phyloP scores from a whole-genome alignment of 2,797 vertebrate genomes.

The Diplodus puntazzo region DNA sequence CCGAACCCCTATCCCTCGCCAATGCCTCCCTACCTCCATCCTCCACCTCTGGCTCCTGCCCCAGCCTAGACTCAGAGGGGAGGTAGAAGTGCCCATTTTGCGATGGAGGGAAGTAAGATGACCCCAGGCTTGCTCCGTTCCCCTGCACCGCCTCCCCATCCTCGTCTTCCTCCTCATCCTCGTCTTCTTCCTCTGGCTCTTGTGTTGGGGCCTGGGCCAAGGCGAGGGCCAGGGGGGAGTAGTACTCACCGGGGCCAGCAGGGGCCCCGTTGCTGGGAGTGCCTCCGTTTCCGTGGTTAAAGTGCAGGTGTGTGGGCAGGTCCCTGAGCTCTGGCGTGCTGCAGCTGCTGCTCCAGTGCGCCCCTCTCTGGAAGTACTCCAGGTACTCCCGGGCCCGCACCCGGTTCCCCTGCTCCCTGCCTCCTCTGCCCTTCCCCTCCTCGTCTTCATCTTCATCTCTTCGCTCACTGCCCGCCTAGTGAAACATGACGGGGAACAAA shows the following conservation, averaged over 20 bases:
- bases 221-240: slow-evolving; percentile 84
- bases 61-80: slow-evolving; percentile 83
- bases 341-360: slow-evolving; percentile 89
- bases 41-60: slow-evolving; percentile 81
- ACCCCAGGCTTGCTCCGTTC: slow-evolving; percentile 80
- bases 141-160: slow-evolving; percentile 84
- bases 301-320: slow-evolving; percentile 87
- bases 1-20: slow-evolving; percentile 88
- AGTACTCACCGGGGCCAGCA: slow-evolving; percentile 81
- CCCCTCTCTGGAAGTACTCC: slow-evolving; percentile 97
- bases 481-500: slow-evolving; percentile 41
- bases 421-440: slow-evolving; percentile 73
- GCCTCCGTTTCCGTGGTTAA: slow-evolving; percentile 86
- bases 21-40: slow-evolving; percentile 64
- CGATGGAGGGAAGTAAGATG: slow-evolving; percentile 87
- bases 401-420: slow-evolving; percentile 91
- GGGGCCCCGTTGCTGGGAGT: slow-evolving; percentile 89
- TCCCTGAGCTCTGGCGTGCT: slow-evolving; percentile 91
- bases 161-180: slow-evolving; percentile 89
- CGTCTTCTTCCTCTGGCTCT: slow-evolving; percentile 88
- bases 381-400: slow-evolving; percentile 96
- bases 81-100: slow-evolving; percentile 94
- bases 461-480: slow-evolving; percentile 84
- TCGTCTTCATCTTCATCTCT: slow-evolving; percentile 79
- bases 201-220: slow-evolving; percentile 84